phyloP scores from a whole-genome alignment of 1,140 invertebrate species.

The Drosophila grimshawi region DNA sequence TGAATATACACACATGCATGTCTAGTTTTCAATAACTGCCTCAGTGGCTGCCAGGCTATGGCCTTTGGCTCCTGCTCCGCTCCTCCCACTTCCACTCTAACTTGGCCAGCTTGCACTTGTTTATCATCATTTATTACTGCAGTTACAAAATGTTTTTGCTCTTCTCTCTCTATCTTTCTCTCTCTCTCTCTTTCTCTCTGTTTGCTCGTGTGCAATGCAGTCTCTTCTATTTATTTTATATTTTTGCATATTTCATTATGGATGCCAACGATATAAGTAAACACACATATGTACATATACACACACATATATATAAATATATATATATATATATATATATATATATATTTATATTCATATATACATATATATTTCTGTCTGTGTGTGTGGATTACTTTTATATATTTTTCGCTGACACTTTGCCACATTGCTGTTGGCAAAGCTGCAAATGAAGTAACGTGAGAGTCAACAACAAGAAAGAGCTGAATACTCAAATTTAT shows the following conservation, averaged over 20 bases:
- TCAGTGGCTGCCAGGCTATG: slow-evolving; percentile 15
- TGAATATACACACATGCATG: slow-evolving; percentile 3
- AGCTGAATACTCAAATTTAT: background rate
- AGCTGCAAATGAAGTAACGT: slow-evolving; percentile 32
- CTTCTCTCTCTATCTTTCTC: background rate
- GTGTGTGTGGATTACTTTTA: slow-evolving; percentile 15
- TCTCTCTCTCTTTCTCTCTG: slow-evolving; percentile 13
- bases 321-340: slow-evolving; percentile 3
- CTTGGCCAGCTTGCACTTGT: slow-evolving; percentile 74
- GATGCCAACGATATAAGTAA: slow-evolving; percentile 52
- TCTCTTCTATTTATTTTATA: slow-evolving; percentile 50
- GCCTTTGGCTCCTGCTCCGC: slow-evolving; percentile 1
- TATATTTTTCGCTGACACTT: slow-evolving; percentile 39
- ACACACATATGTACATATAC: slow-evolving; percentile 7
- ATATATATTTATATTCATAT: slow-evolving; percentile 8
- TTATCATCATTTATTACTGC: slow-evolving; percentile 78
- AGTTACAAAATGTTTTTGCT: slow-evolving; percentile 62
- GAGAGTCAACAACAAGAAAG: slow-evolving; percentile 7
- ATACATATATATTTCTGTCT: background rate
- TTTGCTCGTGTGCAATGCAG: slow-evolving; percentile 45
- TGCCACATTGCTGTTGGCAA: slow-evolving; percentile 25
- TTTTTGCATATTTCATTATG: slow-evolving; percentile 64
- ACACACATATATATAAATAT: slow-evolving; percentile 2
- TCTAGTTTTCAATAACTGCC: slow-evolving; percentile 65
- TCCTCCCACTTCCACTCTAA: slow-evolving; percentile 4